Evolutionary conservation across 2,113 vertebrate species (phyloP).

Genomic region (Regulus satrapa): DNA sequence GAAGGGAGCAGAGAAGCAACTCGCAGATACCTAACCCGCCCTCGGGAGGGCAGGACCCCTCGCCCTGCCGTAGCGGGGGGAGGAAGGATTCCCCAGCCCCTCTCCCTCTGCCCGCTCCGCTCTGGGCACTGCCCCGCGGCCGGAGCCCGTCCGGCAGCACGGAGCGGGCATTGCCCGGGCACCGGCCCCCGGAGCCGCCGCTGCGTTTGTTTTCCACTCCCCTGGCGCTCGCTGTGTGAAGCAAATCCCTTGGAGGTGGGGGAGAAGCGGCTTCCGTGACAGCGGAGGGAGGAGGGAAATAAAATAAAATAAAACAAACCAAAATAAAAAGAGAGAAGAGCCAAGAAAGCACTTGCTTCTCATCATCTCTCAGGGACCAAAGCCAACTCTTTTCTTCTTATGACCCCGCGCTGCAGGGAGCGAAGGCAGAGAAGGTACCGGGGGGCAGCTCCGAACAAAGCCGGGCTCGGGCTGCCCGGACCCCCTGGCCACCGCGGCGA

Average conservation of each 20-base stretch:
- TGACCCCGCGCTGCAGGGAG: not conserved
- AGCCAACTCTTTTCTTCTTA: not conserved
- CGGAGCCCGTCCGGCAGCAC: not conserved
- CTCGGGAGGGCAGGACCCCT: not conserved
- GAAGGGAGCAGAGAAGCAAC: not conserved
- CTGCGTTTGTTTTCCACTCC: not conserved
- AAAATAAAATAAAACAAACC: not conserved
- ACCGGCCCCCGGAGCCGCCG: not conserved
- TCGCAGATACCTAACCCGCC: not conserved
- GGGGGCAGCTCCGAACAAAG: not conserved
- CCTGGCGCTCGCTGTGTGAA: not conserved
- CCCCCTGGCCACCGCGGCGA: not conserved
- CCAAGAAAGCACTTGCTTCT: conserved; percentile 43
- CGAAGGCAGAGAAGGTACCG: not conserved
- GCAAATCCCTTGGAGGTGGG: not conserved
- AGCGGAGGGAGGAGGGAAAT: not conserved
- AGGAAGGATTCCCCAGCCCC: not conserved
- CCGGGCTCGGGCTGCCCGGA: not conserved
- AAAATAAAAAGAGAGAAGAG: not conserved
- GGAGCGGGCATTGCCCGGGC: not conserved
- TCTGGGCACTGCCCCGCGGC: not conserved
- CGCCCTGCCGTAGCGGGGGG: not conserved
- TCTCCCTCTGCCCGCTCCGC: not conserved
- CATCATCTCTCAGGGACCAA: conserved; percentile 13
- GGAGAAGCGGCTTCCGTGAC: conserved; percentile 30